phyloP scores from a whole-genome alignment of 2,797 vertebrate species.

The Sternotherus odoratus region DNA sequence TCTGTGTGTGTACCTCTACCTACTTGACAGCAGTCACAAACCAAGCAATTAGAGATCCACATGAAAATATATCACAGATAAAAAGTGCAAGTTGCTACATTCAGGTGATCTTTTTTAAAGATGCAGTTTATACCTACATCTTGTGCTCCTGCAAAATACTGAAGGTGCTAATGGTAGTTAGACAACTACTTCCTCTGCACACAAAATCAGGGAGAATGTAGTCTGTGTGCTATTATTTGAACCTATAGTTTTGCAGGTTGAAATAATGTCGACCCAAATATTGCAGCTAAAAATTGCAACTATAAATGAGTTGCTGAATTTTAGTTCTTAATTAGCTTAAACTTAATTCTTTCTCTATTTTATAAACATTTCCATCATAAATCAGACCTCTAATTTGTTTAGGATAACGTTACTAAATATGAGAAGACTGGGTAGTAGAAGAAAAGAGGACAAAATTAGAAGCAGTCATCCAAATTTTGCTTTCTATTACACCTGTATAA shows the following conservation, averaged over 20 bases:
- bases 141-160: background rate
- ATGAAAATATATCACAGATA: background rate
- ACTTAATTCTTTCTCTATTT: background rate
- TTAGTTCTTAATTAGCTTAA: background rate
- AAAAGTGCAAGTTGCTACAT: background rate
- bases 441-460: conserved; percentile 32
- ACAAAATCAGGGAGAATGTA: background rate
- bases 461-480: conserved; percentile 14
- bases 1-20: background rate
- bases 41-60: background rate
- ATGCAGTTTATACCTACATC: background rate
- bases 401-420: background rate
- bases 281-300: background rate
- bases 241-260: conserved; percentile 23
- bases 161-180: background rate
- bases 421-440: conserved; percentile 23
- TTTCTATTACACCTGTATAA: conserved; percentile 23
- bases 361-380: background rate
- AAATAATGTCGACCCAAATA: conserved; percentile 12
- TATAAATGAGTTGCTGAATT: background rate
- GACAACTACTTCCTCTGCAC: background rate
- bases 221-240: background rate
- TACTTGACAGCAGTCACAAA: background rate
- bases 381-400: background rate
- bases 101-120: background rate